Evolutionary conservation across 2,113 vertebrate species (phyloP).

Genomic region (Dromaius novaehollandiae): DNA sequence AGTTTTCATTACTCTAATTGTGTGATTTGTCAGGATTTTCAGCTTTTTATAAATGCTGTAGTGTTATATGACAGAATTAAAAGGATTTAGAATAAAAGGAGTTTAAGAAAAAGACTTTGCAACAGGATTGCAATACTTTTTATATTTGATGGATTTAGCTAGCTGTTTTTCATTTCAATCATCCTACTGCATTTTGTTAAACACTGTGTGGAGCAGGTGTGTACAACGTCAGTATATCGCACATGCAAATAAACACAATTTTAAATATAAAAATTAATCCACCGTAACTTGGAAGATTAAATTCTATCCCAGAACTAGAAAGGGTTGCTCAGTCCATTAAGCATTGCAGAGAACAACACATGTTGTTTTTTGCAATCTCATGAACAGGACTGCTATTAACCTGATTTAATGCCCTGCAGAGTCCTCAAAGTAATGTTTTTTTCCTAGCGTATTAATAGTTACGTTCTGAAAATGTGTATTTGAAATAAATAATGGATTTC

Average conservation of each 20-base stretch:
- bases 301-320: slow-evolving; percentile 2
- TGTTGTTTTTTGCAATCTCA: slow-evolving; percentile 54
- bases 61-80: slow-evolving; percentile 87
- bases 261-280: slow-evolving; percentile 81
- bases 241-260: slow-evolving; percentile 78
- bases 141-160: slow-evolving; percentile 83
- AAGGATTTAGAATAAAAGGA: slow-evolving; percentile 85
- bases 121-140: slow-evolving; percentile 83
- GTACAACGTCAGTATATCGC: slow-evolving; percentile 67
- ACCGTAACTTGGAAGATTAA: slow-evolving; percentile 79
- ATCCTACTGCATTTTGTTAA: slow-evolving; percentile 74
- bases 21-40: slow-evolving; percentile 86
- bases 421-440: slow-evolving; percentile 53
- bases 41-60: slow-evolving; percentile 84
- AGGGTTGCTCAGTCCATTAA: slow-evolving; percentile 74
- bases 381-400: slow-evolving; percentile 61
- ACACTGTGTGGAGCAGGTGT: slow-evolving; percentile 80
- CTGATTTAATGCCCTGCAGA: slow-evolving; percentile 55
- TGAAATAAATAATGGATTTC: not conserved
- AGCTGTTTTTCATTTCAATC: slow-evolving; percentile 79
- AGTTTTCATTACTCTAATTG: slow-evolving; percentile 89
- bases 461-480: slow-evolving; percentile 11
- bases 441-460: slow-evolving; percentile 54
- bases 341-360: slow-evolving; percentile 47
- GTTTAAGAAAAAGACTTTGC: slow-evolving; percentile 84